A percentile compares a stretch with the other conserved stretches of the same genome.
phyloP scores from a whole-genome alignment of 2,888 invertebrate species.

The Hoplodrina blanda region DNA sequence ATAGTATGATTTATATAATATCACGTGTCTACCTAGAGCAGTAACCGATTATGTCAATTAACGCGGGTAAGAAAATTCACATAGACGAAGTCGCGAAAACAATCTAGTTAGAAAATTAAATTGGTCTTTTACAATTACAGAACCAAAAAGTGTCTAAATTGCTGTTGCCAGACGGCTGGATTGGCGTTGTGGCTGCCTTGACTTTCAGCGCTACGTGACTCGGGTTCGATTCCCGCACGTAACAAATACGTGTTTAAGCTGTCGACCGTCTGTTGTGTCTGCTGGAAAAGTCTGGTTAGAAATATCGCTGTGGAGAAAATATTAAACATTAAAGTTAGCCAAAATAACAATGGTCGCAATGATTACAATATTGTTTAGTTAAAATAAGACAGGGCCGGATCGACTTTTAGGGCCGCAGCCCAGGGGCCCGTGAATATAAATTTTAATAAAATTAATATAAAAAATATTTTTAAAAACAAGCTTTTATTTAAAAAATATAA shows the following conservation, averaged over 20 bases:
- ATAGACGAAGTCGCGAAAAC: no score
- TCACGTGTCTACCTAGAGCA: no score
- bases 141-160: constrained; percentile 38
- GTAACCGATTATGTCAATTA: no score
- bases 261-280: constrained; percentile 32
- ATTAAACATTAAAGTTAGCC: background rate
- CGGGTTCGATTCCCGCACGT: constrained; percentile 32
- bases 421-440: no score
- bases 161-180: constrained; percentile 20
- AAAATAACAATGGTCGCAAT: background rate
- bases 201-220: constrained; percentile 38
- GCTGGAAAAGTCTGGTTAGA: background rate
- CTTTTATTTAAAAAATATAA: no score
- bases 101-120: constrained; percentile 25
- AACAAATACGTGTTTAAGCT: constrained; percentile 40
- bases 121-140: constrained; percentile 31
- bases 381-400: no score
- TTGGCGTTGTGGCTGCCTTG: constrained; percentile 30
- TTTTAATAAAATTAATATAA: no score
- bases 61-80: no score
- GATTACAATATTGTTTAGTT: background rate
- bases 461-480: no score
- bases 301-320: background rate
- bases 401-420: no score
- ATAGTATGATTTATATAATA: no score